Base-by-base conservation (phyloP, 2,888 invertebrate genomes). In the Melipona bicolor region DNA sequence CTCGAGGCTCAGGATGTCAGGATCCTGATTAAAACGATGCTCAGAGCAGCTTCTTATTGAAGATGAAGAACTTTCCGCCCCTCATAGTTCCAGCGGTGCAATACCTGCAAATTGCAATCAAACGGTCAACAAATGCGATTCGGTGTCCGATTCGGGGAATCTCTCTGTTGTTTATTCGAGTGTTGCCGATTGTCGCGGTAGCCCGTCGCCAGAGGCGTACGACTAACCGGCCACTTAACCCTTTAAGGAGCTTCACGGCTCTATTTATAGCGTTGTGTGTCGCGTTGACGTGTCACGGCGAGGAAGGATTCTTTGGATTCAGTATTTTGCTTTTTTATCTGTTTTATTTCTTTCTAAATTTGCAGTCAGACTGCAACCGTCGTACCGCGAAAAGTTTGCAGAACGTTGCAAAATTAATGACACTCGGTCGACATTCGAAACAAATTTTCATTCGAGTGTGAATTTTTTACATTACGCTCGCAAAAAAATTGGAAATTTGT, bases 11-110 rank as follows among this genome's bases (percentile, higher is more conserved):
- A 15, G 17, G 0, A n/a, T 21, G 13, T 5, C 11, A 11, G 43
- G 61, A 43, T 71, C 32, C 27, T 11, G 21, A 9, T 19, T 50
- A 78, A 59, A 59, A 19, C 83, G 54, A 17, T 62, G 79, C 81
- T 86, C 90, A 91, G 72, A 91, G 88, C 24, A 91, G 86, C 86
- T 92, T 90, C 80, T 91, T 89, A 80, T 91, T 90, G 90, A 91
- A 91, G 84, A 91, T 86, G 85, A 92, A 92, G 81, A 89, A 90
- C 75, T 91, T 91, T 77, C 84, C 89, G 74, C 90, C 84, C 90
- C 88, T 91, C 91, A 91, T 92, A 88, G 85, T 87, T 84, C 70
- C 81, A 32, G n/a, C 77, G 71, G 54, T 21, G 50, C 61, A 71
- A 68, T 59, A 43, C 83, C 88, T 88, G 86, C 21, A 76, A 85